phyloP scores from a whole-genome alignment of 2,888 invertebrate species.

The Spialia ferax region DNA sequence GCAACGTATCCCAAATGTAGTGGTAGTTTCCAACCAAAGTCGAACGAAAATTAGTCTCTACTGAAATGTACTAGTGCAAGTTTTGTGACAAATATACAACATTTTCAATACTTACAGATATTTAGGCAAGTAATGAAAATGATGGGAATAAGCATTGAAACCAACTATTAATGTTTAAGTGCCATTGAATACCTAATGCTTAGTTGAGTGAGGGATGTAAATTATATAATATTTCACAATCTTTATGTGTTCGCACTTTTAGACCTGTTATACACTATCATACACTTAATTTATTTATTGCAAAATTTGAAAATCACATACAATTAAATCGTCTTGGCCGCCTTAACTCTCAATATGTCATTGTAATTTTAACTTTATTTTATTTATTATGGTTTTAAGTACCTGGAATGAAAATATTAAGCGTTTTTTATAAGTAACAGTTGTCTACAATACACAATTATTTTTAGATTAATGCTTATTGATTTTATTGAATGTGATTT shows the following conservation, averaged over 20 bases:
- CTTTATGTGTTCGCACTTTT: constrained; percentile 19
- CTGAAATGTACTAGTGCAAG: constrained; percentile 44
- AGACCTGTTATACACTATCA: constrained; percentile 7
- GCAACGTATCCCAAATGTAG: constrained; percentile 73
- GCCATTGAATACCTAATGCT: constrained; percentile 54
- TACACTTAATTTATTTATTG: constrained; percentile 28
- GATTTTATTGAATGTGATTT: too few species aligned
- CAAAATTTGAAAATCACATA: constrained; percentile 11
- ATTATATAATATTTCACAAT: constrained; percentile 5
- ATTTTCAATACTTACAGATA: constrained; percentile 19
- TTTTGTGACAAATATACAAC: constrained; percentile 15
- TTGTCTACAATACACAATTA: too few species aligned
- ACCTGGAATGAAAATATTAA: background rate
- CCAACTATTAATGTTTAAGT: constrained; percentile 50
- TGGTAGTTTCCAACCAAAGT: constrained; percentile 82
- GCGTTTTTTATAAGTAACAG: background rate
- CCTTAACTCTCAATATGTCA: background rate
- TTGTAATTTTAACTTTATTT: too few species aligned
- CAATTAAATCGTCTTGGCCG: constrained; percentile 1
- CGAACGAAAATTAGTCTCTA: constrained; percentile 64
- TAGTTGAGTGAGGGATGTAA: constrained; percentile 39
- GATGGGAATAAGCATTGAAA: constrained; percentile 22
- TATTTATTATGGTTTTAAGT: background rate
- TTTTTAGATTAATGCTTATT: background rate
- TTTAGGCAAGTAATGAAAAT: constrained; percentile 24